phyloP scores from a whole-genome alignment of 2,888 invertebrate genomes.

The Pogonocherus hispidulus region DNA sequence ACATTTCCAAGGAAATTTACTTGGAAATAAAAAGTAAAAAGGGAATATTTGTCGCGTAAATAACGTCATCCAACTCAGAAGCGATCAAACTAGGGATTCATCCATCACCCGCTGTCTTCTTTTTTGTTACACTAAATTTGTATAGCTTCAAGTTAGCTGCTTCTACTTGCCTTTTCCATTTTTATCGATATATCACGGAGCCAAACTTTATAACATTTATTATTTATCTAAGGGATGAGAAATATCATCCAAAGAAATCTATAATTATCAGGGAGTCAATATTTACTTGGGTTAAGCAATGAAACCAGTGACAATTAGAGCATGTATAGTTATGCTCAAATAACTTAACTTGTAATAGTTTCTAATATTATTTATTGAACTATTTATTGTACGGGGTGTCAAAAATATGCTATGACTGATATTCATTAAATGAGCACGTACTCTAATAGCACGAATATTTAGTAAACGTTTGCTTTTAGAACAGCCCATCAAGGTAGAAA shows the following conservation, averaged over 20 bases:
- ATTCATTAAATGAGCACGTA: too few relatives aligned
- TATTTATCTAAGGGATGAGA: neutral
- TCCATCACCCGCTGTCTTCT: slow-evolving; percentile 46
- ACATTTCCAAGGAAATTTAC: slow-evolving; percentile 15
- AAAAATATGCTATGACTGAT: too few relatives aligned
- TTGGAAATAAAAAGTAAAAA: slow-evolving; percentile 27
- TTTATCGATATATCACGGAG: slow-evolving; percentile 32
- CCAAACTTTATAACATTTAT: slow-evolving; percentile 21
- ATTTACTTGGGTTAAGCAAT: neutral
- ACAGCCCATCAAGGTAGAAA: too few relatives aligned
- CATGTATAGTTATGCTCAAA: too few relatives aligned
- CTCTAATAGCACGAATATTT: too few relatives aligned
- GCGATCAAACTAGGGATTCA: slow-evolving; percentile 43
- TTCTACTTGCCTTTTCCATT: slow-evolving; percentile 32
- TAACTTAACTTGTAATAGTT: too few relatives aligned
- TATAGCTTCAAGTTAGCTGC: slow-evolving; percentile 44
- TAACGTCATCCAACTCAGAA: slow-evolving; percentile 38
- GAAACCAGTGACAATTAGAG: too few relatives aligned
- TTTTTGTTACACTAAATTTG: slow-evolving; percentile 48
- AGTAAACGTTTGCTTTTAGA: too few relatives aligned
- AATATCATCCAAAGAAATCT: neutral
- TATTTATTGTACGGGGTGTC: too few relatives aligned
- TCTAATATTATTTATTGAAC: too few relatives aligned
- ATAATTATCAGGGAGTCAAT: neutral
- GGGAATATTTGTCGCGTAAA: slow-evolving; percentile 44